Percentiles rank a stretch among this genome's conserved stretches.
Evolutionary conservation across 2,113 vertebrate species (phyloP).

Genomic region (Empidonax alnorum): DNA sequence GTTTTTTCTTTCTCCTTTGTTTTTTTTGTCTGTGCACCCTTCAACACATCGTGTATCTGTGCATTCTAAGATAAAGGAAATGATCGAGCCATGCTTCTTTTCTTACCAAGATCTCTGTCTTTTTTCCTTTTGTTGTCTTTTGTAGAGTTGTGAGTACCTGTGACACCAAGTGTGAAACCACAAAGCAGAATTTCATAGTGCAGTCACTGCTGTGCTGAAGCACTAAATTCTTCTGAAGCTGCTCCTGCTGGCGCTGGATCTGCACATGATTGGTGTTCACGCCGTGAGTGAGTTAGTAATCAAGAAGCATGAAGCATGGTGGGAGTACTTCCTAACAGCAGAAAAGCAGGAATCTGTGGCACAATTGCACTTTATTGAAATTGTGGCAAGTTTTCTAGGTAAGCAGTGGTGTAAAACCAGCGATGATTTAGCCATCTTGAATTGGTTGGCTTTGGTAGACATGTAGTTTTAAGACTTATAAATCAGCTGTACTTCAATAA

Average conservation of each 20-base stretch:
- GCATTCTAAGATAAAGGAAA: not conserved
- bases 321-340: not conserved
- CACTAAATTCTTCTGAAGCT: not conserved
- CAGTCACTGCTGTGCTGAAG: not conserved
- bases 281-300: not conserved
- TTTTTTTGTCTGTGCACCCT: not conserved
- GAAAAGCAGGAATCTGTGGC: not conserved
- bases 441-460: rapidly evolving
- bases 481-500: not conserved
- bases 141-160: not conserved
- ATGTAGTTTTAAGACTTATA: not conserved
- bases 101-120: not conserved
- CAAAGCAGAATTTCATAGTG: not conserved
- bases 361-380: not conserved
- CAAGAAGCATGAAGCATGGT: not conserved
- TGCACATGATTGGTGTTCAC: not conserved
- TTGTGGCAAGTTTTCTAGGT: not conserved
- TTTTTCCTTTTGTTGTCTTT: not conserved
- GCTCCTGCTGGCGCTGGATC: not conserved
- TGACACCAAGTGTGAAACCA: not conserved
- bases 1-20: not conserved
- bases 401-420: not conserved
- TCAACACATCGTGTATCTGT: not conserved
- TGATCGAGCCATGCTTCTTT: not conserved
- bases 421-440: not conserved